A percentile compares a stretch with the other conserved stretches of the same genome.
Conservation (phyloP, 2,113 vertebrate species). For the Cyrtonyx montezumae region DNA sequence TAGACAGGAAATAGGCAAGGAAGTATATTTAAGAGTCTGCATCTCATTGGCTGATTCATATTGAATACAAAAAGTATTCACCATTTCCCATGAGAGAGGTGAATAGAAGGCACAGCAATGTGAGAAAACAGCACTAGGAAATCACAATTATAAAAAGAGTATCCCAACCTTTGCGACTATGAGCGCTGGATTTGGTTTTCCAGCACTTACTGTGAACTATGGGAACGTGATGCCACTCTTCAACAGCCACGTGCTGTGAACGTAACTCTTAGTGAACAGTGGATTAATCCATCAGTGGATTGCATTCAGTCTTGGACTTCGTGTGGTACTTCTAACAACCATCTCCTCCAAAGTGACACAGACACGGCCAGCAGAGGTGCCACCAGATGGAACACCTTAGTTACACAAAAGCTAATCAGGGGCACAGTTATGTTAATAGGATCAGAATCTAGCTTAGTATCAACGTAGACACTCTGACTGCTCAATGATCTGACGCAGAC, state of each 20-base stretch:
- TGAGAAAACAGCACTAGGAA: not conserved
- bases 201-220: not conserved
- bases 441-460: not conserved
- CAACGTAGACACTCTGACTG: not conserved
- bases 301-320: not conserved
- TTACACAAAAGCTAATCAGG: not conserved
- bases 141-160: not conserved
- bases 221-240: not conserved
- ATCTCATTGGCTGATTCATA: not conserved
- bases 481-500: not conserved
- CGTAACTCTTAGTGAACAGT: not conserved
- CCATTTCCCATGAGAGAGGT: not conserved
- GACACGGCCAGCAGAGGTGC: not conserved
- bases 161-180: not conserved
- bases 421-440: not conserved
- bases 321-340: not conserved
- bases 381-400: not conserved
- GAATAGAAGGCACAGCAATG: not conserved
- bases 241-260: not conserved
- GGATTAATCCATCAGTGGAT: not conserved
- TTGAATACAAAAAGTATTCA: not conserved
- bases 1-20: not conserved
- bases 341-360: not conserved
- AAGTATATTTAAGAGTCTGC: conserved; percentile 21
- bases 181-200: not conserved